Evolutionary conservation across 2,797 vertebrate species (phyloP).

Genomic region (Sebastolobus altivelis): DNA sequence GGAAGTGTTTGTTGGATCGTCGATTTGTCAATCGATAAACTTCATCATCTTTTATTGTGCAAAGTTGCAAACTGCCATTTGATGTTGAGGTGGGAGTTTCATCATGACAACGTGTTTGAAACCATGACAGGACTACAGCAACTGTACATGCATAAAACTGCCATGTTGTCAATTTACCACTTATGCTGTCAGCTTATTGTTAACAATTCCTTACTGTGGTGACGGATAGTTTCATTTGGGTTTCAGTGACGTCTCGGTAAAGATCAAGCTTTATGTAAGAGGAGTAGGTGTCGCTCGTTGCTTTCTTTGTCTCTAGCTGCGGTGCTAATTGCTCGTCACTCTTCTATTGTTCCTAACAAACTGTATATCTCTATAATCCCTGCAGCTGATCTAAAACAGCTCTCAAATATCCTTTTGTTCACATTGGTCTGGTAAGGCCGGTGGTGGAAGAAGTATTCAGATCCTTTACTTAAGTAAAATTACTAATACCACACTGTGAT

Average conservation of each 20-base stretch:
- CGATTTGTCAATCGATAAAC: background rate
- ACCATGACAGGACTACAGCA: conserved; percentile 1
- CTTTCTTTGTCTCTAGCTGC: background rate
- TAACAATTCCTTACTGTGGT: background rate
- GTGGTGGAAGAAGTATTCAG: background rate
- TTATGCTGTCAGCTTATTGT: conserved; percentile 28
- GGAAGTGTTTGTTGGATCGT: background rate
- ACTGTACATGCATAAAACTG: background rate
- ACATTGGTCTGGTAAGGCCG: background rate
- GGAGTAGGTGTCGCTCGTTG: background rate
- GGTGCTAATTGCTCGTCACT: background rate
- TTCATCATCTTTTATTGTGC: background rate
- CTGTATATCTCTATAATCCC: background rate
- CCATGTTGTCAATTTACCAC: conserved; percentile 23
- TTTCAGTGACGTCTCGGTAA: background rate
- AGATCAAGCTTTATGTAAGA: conserved; percentile 8
- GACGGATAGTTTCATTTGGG: conserved; percentile 4
- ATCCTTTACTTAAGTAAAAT: background rate
- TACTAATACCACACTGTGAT: background rate
- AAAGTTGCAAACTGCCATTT: background rate
- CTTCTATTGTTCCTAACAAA: background rate
- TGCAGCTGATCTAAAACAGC: background rate
- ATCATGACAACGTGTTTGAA: conserved; percentile 9
- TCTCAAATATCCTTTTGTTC: conserved; percentile 12
- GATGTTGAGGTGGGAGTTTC: conserved; percentile 27